phyloP scores from a whole-genome alignment of 2,888 invertebrate genomes.

The Achlya flavicornis region DNA sequence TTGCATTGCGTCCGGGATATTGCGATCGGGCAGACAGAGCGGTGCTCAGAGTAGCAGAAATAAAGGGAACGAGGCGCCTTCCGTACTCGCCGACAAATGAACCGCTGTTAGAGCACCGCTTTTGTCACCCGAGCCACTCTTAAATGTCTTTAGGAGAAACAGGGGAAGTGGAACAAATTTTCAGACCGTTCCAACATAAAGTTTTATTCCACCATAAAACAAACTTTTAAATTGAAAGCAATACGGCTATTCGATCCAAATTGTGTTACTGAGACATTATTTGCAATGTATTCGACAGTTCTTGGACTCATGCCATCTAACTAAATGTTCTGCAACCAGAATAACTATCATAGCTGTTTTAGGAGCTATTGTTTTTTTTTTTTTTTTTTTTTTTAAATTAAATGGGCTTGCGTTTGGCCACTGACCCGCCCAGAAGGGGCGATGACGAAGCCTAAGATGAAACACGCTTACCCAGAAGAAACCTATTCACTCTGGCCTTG shows the following conservation, averaged over 20 bases:
- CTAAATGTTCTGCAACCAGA: slow-evolving; percentile 2
- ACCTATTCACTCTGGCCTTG: no score
- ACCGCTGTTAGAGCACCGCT: slow-evolving; percentile 42
- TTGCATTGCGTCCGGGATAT: slow-evolving; percentile 48
- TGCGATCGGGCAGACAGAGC: slow-evolving; percentile 36
- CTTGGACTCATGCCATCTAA: slow-evolving; percentile 23
- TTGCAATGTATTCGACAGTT: slow-evolving; percentile 28
- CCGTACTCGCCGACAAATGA: slow-evolving; percentile 48
- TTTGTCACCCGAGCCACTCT: slow-evolving; percentile 26
- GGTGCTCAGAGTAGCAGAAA: slow-evolving; percentile 33
- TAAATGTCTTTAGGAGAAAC: slow-evolving; percentile 10
- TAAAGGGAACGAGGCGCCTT: slow-evolving; percentile 36
- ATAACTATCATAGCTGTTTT: slow-evolving; percentile 3
- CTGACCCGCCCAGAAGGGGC: no score
- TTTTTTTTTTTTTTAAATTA: no score
- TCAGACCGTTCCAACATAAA: slow-evolving; percentile 14
- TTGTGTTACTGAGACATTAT: slow-evolving; percentile 25
- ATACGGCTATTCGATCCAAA: slow-evolving; percentile 12
- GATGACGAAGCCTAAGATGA: no score
- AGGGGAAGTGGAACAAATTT: slow-evolving; percentile 20
- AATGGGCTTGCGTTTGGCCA: no score
- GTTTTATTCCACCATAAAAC: neutral
- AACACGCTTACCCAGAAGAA: no score
- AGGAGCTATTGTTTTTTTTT: slow-evolving; percentile 8
- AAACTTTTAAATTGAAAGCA: slow-evolving; percentile 19